These are phyloP conservation scores for Drosophila anomalata DNA, from an alignment of 2,888 invertebrate species.

Conservation along the genomic window DNA sequence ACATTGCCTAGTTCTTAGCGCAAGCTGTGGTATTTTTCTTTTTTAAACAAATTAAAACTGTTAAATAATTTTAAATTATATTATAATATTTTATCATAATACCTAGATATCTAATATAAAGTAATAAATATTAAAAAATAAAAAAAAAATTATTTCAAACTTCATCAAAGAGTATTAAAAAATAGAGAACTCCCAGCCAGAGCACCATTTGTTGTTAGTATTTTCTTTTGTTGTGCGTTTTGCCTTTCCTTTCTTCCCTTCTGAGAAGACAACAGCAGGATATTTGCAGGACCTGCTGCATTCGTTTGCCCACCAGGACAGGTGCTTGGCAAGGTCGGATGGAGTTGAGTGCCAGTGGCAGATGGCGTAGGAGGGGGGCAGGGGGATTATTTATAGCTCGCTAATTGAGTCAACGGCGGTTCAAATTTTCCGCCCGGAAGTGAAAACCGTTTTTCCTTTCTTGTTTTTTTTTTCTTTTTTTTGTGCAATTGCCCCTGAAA, in stretches of 20 bases:
- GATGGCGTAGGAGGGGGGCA: too few relatives aligned
- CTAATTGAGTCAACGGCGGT: conserved; percentile 46
- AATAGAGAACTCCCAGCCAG: neutral
- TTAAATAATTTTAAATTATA: too few relatives aligned
- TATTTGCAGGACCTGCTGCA: neutral
- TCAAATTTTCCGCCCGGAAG: conserved; percentile 7
- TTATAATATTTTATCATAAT: too few relatives aligned
- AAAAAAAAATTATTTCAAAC: too few relatives aligned
- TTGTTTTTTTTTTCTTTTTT: neutral
- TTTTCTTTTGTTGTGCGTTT: neutral
- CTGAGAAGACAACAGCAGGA: neutral
- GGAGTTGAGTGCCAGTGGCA: neutral
- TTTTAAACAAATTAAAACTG: too few relatives aligned
- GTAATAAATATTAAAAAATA: too few relatives aligned
- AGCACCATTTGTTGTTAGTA: neutral
- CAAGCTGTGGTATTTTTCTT: too few relatives aligned
- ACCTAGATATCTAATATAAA: too few relatives aligned
- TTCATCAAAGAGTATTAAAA: neutral
- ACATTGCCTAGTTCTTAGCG: too few relatives aligned
- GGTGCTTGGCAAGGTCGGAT: neutral
- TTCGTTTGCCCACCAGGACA: neutral
- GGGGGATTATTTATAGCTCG: conserved; percentile 38
- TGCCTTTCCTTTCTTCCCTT: neutral
- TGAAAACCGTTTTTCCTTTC: neutral
- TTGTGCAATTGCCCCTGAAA: conserved; percentile 1